Evolutionary conservation across 2,797 vertebrate genomes (phyloP).

Genomic region (Mormyrus hasselquistii): DNA sequence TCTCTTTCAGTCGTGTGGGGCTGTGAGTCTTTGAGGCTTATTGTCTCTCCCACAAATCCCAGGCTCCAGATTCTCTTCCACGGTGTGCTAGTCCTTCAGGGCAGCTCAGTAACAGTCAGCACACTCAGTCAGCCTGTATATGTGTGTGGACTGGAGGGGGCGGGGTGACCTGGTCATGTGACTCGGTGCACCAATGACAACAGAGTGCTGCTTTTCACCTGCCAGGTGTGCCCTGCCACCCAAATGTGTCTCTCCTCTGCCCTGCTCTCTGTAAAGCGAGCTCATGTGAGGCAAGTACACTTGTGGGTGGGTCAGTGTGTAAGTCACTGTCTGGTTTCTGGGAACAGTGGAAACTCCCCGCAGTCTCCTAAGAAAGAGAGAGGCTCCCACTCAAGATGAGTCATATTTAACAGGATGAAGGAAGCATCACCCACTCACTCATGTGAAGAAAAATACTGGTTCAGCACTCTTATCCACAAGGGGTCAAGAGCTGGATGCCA

Average conservation of each 20-base stretch:
- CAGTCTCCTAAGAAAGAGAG: neutral
- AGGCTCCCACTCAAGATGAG: neutral
- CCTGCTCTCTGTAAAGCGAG: neutral
- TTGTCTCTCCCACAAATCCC: neutral
- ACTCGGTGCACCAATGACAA: constrained; percentile 44
- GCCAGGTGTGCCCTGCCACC: constrained; percentile 37
- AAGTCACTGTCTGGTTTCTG: neutral
- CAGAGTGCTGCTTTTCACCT: constrained; percentile 32
- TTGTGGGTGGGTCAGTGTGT: neutral
- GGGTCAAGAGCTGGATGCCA: neutral
- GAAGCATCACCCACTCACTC: neutral
- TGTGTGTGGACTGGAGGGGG: constrained; percentile 25
- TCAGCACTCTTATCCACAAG: neutral
- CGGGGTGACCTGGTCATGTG: constrained; percentile 49
- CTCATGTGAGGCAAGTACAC: neutral
- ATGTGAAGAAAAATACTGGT: neutral
- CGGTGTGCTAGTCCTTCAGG: neutral
- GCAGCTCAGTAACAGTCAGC: neutral
- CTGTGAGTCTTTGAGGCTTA: neutral
- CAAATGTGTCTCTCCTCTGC: neutral
- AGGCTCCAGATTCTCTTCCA: neutral
- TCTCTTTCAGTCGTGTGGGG: neutral
- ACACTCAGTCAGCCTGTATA: constrained; percentile 20
- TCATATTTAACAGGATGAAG: neutral
- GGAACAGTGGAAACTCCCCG: neutral